A percentile compares a stretch with the other conserved stretches of the same genome.
phyloP scores from a whole-genome alignment of 2,888 invertebrate genomes.

The Callyntrura guangdongensis region DNA sequence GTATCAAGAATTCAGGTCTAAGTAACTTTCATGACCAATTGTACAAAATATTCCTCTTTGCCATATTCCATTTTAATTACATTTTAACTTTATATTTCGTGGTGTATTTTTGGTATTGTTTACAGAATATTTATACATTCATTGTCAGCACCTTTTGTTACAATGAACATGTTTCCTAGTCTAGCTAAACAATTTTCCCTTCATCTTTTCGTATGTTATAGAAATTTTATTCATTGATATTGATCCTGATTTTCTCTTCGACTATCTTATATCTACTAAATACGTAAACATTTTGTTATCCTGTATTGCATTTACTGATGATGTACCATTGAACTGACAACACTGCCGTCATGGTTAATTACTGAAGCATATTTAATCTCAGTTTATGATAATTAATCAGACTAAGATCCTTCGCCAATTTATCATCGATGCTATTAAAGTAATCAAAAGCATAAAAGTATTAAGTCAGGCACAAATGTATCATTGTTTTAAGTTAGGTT shows the following conservation, averaged over 20 bases:
- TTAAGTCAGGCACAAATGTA: neutral
- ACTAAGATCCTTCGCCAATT: neutral
- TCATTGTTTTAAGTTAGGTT: neutral
- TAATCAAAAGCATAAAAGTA: neutral
- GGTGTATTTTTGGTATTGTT: neutral
- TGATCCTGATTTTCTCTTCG: neutral
- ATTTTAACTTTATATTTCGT: neutral
- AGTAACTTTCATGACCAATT: constrained; percentile 2
- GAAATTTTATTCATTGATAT: neutral
- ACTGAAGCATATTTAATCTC: neutral
- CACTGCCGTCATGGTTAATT: constrained; percentile 36
- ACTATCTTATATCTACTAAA: neutral
- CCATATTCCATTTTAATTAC: constrained; percentile 1
- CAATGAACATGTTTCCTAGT: neutral
- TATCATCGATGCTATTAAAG: neutral
- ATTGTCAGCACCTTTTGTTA: neutral
- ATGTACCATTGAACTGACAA: constrained; percentile 23
- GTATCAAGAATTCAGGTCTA: neutral
- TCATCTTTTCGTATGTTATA: neutral
- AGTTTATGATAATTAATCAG: neutral
- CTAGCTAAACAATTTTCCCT: neutral
- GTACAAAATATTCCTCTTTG: constrained; percentile 23
- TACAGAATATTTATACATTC: constrained; percentile 3
- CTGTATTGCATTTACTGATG: neutral
- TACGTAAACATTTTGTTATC: neutral